Percentiles rank a stretch among this genome's conserved stretches.
Conservation (phyloP, 1,140 invertebrate species). For the Melanaphis sacchari region DNA sequence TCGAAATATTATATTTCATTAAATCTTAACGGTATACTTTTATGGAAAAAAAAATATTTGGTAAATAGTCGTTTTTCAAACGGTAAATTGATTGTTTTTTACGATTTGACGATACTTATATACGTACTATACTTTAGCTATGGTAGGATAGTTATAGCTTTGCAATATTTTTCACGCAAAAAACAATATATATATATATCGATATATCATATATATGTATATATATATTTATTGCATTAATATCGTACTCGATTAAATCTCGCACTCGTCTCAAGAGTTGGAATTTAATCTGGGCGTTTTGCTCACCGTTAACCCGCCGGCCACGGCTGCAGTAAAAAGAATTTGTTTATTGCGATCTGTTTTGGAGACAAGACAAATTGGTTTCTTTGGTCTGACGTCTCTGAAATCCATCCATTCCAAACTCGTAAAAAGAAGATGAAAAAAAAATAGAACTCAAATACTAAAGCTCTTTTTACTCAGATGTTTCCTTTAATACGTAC, state of each 20-base stretch:
- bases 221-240: not conserved
- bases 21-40: not conserved
- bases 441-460: not conserved
- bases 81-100: not conserved
- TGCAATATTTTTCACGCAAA: not conserved
- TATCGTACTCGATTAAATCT: constrained; percentile 18
- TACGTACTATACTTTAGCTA: no score
- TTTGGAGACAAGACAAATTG: constrained; percentile 49
- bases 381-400: constrained; percentile 7
- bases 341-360: constrained; percentile 50
- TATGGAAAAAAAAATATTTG: no score
- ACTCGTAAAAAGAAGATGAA: not conserved
- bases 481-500: constrained; percentile 1
- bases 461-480: not conserved
- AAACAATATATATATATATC: not conserved
- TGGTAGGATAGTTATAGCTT: not conserved
- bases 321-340: not conserved
- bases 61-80: not conserved
- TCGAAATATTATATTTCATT: not conserved
- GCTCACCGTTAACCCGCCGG: not conserved
- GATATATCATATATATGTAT: not conserved
- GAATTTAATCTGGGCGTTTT: constrained; percentile 9
- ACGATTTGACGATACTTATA: not conserved
- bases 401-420: constrained; percentile 18
- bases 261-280: constrained; percentile 25